These are phyloP conservation scores for Anorthoa munda DNA, from an alignment of 2,888 invertebrate genomes.

Conservation along the genomic window DNA sequence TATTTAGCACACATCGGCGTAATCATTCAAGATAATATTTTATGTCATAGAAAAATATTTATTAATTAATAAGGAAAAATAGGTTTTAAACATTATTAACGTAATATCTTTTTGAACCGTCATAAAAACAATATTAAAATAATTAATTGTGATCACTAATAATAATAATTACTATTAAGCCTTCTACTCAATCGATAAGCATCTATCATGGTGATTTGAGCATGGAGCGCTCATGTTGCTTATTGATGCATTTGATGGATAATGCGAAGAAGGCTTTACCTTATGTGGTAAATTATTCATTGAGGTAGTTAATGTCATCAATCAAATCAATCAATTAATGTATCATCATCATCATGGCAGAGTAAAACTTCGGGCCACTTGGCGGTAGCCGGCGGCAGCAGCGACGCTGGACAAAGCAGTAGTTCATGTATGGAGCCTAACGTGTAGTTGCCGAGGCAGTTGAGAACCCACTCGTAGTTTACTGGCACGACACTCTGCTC, in stretches of 20 bases:
- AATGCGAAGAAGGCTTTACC: constrained; percentile 21
- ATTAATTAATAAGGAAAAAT: constrained; percentile 20
- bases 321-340: neutral
- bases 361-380: constrained; percentile 79
- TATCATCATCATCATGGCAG: constrained; percentile 72
- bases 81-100: constrained; percentile 36
- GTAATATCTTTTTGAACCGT: constrained; percentile 14
- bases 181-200: neutral
- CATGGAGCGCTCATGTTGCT: neutral
- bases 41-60: constrained; percentile 28
- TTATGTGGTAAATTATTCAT: constrained; percentile 19
- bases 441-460: constrained; percentile 83
- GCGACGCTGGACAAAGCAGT: constrained; percentile 80
- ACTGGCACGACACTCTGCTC: constrained; percentile 84
- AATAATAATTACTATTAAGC: neutral
- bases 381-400: constrained; percentile 73
- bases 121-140: constrained; percentile 7
- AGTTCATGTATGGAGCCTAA: constrained; percentile 78
- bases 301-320: constrained; percentile 9
- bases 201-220: neutral
- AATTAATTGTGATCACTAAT: constrained; percentile 27
- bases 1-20: constrained; percentile 22
- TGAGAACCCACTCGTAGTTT: constrained; percentile 88
- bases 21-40: constrained; percentile 32
- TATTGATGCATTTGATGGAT: neutral